Evolutionary conservation across 2,797 vertebrate genomes (phyloP).

Genomic region (Rousettus madagascariensis): DNA sequence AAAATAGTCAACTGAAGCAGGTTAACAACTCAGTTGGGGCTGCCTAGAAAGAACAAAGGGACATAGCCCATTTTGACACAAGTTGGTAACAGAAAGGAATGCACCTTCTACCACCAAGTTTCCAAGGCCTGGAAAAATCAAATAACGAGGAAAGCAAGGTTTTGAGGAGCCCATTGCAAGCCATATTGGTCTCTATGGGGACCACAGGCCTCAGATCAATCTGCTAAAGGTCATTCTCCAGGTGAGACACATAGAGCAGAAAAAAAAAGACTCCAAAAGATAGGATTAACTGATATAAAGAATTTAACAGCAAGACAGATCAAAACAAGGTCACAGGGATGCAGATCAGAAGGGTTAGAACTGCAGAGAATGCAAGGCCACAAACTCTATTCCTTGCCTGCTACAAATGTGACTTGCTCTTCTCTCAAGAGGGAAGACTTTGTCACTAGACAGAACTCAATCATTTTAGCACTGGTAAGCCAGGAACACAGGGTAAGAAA

Average conservation of each 20-base stretch:
- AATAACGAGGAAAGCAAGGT: slow-evolving; percentile 18
- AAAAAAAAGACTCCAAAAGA: not conserved
- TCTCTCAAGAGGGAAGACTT: not conserved
- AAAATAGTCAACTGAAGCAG: not conserved
- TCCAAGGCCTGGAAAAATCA: not conserved
- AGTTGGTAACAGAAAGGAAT: not conserved
- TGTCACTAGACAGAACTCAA: not conserved
- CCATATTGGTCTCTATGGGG: not conserved
- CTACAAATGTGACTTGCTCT: not conserved
- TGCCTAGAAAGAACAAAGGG: not conserved
- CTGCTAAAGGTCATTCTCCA: not conserved
- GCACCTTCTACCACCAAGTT: not conserved
- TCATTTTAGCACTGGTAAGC: not conserved
- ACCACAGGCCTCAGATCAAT: not conserved
- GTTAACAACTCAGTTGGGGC: not conserved
- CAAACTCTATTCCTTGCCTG: not conserved
- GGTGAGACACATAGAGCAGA: not conserved
- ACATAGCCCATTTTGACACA: not conserved
- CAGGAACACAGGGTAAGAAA: not conserved
- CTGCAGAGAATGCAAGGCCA: not conserved
- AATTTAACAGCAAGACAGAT: not conserved
- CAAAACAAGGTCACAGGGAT: not conserved
- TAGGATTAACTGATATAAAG: not conserved
- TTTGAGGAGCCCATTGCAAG: not conserved
- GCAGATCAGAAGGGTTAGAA: not conserved